Evolutionary conservation across 2,113 vertebrate species (phyloP).

Genomic region (Caloenas nicobarica): DNA sequence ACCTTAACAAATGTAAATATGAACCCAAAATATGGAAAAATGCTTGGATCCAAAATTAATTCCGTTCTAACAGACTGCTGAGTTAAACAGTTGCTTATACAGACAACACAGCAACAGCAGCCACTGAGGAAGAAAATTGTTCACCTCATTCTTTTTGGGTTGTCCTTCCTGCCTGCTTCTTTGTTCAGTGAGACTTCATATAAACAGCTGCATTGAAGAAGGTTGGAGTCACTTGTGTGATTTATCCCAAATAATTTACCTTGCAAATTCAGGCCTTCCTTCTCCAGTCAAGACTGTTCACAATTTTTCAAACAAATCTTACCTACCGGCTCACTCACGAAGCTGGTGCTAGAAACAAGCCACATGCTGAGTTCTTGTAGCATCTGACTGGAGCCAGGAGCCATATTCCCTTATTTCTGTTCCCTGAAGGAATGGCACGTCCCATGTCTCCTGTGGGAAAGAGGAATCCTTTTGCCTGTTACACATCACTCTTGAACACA

Average conservation of each 20-base stretch:
- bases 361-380: not conserved
- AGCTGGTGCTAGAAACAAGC: not conserved
- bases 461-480: not conserved
- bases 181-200: not conserved
- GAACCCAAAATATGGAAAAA: conserved; percentile 53
- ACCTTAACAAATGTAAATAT: conserved; percentile 71
- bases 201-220: not conserved
- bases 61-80: conserved; percentile 54
- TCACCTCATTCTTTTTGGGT: not conserved
- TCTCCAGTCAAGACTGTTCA: not conserved
- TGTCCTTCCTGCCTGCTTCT: not conserved
- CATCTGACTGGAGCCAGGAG: not conserved
- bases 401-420: not conserved
- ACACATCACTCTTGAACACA: not conserved
- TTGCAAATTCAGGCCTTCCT: not conserved
- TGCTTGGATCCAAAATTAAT: conserved; percentile 54
- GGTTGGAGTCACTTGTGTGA: not conserved
- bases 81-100: conserved; percentile 23
- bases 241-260: not conserved
- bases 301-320: not conserved
- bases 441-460: not conserved
- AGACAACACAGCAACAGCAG: not conserved
- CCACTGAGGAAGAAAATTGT: not conserved
- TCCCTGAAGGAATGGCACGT: not conserved
- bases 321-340: not conserved